These are phyloP conservation scores for Brachypterus glaber DNA, from an alignment of 2,888 invertebrate genomes.

Conservation along the genomic window DNA sequence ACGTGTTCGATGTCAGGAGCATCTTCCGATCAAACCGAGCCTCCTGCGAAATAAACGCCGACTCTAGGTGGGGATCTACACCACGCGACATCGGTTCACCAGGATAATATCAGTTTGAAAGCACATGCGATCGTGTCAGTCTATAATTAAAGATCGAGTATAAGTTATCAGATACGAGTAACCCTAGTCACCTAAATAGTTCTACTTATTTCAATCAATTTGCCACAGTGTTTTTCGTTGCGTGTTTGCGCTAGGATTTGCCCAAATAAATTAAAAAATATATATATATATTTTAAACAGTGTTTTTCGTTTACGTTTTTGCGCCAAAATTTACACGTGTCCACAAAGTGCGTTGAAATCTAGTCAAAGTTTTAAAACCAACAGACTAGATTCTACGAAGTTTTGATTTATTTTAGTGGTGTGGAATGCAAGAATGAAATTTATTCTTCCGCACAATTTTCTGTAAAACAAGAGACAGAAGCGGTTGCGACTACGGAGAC, in stretches of 20 bases:
- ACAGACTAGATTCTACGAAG: slow-evolving; percentile 7
- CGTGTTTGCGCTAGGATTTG: too few relatives aligned
- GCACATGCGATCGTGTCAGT: background rate
- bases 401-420: slow-evolving; percentile 48
- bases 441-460: slow-evolving; percentile 56
- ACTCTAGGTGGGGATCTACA: slow-evolving; percentile 12
- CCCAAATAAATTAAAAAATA: too few relatives aligned
- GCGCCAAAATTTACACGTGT: too few relatives aligned
- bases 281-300: too few relatives aligned
- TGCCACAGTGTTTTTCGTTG: too few relatives aligned
- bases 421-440: slow-evolving; percentile 72
- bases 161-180: too few relatives aligned
- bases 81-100: slow-evolving; percentile 13
- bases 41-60: too few relatives aligned
- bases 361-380: too few relatives aligned
- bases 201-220: too few relatives aligned
- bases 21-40: slow-evolving; percentile 9
- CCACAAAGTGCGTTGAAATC: too few relatives aligned
- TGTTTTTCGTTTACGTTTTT: too few relatives aligned
- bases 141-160: background rate
- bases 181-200: too few relatives aligned
- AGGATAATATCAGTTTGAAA: slow-evolving; percentile 1
- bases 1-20: slow-evolving; percentile 16
- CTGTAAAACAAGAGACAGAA: slow-evolving; percentile 23
- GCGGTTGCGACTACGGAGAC: slow-evolving; percentile 20